Percentiles rank a stretch among this genome's conserved stretches.
Conservation (phyloP, 2,888 invertebrate species). For the Conomelus anceps region DNA sequence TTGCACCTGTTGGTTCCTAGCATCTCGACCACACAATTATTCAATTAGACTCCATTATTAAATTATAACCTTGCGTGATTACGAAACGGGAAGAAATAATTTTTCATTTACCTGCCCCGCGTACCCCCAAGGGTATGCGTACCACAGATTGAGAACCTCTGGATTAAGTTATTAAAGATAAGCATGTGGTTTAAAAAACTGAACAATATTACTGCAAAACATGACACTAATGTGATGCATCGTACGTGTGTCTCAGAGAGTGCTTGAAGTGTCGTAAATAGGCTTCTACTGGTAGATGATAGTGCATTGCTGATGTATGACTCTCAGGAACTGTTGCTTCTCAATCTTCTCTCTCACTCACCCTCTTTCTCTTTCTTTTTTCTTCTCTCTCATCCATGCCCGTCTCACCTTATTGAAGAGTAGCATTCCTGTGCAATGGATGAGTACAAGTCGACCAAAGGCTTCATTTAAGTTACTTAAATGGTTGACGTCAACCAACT, state of each 20-base stretch:
- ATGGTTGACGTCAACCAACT: background rate
- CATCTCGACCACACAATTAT: too few relatives aligned
- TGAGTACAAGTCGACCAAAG: background rate
- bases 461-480: constrained; percentile 9
- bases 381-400: background rate
- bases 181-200: background rate
- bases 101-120: too few relatives aligned
- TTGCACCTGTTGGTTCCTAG: too few relatives aligned
- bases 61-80: too few relatives aligned
- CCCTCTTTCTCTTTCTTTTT: too few relatives aligned
- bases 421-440: background rate
- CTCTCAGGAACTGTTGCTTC: background rate
- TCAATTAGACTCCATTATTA: too few relatives aligned
- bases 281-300: background rate
- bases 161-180: background rate
- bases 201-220: background rate
- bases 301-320: background rate
- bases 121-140: too few relatives aligned
- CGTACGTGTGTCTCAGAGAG: background rate
- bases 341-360: background rate
- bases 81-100: too few relatives aligned
- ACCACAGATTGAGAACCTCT: too few relatives aligned
- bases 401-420: background rate
- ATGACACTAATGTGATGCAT: background rate
- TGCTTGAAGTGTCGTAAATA: background rate